Base-by-base conservation (phyloP, 2,113 vertebrate genomes). In the Ictalurus furcatus region DNA sequence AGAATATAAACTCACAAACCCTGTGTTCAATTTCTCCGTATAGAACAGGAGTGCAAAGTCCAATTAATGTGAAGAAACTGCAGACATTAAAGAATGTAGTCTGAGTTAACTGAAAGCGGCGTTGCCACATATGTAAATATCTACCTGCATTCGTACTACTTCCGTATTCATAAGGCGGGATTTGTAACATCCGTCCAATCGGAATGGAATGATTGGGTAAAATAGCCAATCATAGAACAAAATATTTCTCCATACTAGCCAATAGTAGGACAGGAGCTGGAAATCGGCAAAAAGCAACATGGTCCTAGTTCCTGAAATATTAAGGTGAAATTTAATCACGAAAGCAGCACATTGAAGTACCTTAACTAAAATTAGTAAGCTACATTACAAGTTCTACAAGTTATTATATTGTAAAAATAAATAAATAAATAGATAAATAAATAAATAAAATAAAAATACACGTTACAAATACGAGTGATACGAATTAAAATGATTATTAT, bases 131-230 rank as follows among this genome's bases (percentile, higher is more conserved):
- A 37, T 2, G 3, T 13, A 40, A 4, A 19, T 19, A 25, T 13
- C 56, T 25, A 63, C 58, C 58, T 40, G 81, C 2, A 28, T 28
- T 63, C 6, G 23, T 7, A 28, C 34, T 8, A 40, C 58, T 84
- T 84, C 81, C 81, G 81, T 34, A 63, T 84, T 84, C 34, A 3
- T 63, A 40, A 84, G 58, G 81, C 58, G 58, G 81, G 81, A 59
- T 8, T 37, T 83, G 13, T 13, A 59, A 59, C 4, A 82, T 6
- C 4, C 21, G 9, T 28, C 34, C 56, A 83, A 83, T 61, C 12
- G 14, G 30, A 58, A 40, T 28, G 13, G 1, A 61, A 61, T 7
- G 19, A 11, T 61, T 14, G 19, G 21, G 34, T 40, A 44, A 2
- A 11, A 0, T 40, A 83, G 56, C 81, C 81, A 83, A 83, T 83